phyloP scores from a whole-genome alignment of 2,113 vertebrate species.

The Tinamus guttatus region DNA sequence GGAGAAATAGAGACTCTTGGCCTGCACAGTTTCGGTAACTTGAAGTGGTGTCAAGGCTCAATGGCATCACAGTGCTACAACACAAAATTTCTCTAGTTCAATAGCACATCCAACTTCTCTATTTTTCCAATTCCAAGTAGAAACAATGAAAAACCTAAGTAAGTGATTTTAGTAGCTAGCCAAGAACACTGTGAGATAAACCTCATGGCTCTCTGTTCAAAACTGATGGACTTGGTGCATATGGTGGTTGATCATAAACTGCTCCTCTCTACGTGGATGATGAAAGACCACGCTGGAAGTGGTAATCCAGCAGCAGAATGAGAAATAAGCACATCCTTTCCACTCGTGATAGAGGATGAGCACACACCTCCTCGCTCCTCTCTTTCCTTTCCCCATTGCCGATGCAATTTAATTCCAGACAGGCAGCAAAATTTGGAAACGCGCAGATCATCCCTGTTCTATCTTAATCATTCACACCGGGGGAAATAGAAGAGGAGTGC shows the following conservation, averaged over 20 bases:
- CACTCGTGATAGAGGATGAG: fast-evolving
- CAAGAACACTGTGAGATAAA: not conserved
- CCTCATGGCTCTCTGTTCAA: not conserved
- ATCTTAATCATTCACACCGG: constrained; percentile 51
- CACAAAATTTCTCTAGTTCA: fast-evolving
- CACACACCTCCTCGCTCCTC: not conserved
- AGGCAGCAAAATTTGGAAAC: constrained; percentile 64
- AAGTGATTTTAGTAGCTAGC: not conserved
- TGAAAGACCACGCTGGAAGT: not conserved
- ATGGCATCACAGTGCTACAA: not conserved
- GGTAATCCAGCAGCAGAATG: fast-evolving
- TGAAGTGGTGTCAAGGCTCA: not conserved
- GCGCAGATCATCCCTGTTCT: constrained; percentile 55
- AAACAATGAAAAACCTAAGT: not conserved
- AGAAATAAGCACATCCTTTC: not conserved
- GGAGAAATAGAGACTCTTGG: not conserved
- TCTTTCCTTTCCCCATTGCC: not conserved
- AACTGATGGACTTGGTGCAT: fast-evolving
- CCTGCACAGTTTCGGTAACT: not conserved
- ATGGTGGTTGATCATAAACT: not conserved
- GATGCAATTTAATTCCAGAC: constrained; percentile 52
- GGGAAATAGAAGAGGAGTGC: constrained; percentile 50
- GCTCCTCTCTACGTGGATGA: fast-evolving
- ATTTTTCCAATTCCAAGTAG: not conserved
- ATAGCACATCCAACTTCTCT: not conserved